Conservation (phyloP, 1,140 invertebrate species). For the Drosophila equinoxialis region DNA sequence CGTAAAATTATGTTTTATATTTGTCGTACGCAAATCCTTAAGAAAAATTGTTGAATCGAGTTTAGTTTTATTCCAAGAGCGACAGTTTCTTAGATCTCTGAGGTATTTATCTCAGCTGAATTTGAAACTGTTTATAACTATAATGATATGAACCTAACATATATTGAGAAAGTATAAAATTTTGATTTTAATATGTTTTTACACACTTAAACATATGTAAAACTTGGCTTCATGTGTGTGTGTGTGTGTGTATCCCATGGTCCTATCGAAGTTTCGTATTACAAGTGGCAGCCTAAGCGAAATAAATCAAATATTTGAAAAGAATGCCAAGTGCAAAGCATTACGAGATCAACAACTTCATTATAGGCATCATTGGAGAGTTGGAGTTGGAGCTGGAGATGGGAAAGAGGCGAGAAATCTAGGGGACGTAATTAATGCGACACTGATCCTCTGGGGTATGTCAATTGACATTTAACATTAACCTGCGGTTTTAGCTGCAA, state of each 20-base stretch:
- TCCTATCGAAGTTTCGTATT: constrained; percentile 48
- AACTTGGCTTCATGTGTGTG: constrained; percentile 34
- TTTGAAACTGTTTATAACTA: too few relatives aligned
- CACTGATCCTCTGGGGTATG: constrained; percentile 72
- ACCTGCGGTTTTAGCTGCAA: constrained; percentile 61
- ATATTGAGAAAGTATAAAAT: too few relatives aligned
- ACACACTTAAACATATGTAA: too few relatives aligned
- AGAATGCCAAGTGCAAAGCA: constrained; percentile 65
- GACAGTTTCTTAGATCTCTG: too few relatives aligned
- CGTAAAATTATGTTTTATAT: too few relatives aligned
- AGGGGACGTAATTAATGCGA: constrained; percentile 64
- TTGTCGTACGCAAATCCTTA: too few relatives aligned
- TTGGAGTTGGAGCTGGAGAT: constrained; percentile 10
- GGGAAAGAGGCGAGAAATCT: not conserved
- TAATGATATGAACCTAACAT: too few relatives aligned
- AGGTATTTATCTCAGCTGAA: too few relatives aligned
- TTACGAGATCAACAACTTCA: constrained; percentile 75
- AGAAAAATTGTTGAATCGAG: too few relatives aligned
- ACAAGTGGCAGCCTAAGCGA: constrained; percentile 69
- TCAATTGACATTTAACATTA: constrained; percentile 81
- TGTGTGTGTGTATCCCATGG: constrained; percentile 24
- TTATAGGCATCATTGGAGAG: constrained; percentile 55
- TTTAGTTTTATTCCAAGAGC: too few relatives aligned
- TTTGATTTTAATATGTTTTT: too few relatives aligned
- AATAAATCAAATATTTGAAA: constrained; percentile 71